Percentiles rank a stretch among this genome's conserved stretches.
phyloP scores from a whole-genome alignment of 2,797 vertebrate species.

The Chiloscyllium punctatum region DNA sequence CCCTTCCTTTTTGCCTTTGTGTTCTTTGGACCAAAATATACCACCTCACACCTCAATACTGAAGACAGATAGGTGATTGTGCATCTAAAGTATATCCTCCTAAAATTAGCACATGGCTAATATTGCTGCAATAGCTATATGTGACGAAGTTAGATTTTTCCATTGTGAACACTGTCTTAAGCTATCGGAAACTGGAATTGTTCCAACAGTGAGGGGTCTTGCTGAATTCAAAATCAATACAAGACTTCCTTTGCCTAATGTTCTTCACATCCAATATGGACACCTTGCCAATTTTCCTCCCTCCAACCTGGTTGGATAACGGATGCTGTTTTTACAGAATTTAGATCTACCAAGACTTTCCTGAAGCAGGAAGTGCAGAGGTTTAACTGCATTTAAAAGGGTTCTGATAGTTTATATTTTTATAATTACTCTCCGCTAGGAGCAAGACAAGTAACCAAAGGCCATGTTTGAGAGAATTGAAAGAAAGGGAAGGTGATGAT shows the following conservation, averaged over 20 bases:
- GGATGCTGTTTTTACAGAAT: neutral
- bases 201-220: no score
- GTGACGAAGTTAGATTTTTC: neutral
- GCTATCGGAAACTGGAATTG: neutral
- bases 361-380: neutral
- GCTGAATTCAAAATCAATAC: neutral
- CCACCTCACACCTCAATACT: no score
- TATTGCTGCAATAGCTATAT: neutral
- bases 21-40: no score
- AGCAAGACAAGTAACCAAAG: neutral
- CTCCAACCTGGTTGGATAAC: no score
- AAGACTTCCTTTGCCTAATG: neutral
- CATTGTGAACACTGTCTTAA: neutral
- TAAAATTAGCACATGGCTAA: no score
- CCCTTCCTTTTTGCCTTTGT: no score
- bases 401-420: no score
- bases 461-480: neutral
- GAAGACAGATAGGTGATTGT: no score
- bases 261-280: neutral
- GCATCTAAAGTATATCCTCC: no score
- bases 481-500: neutral
- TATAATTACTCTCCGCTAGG: neutral
- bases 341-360: neutral
- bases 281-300: neutral
- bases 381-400: neutral